A percentile compares a stretch with the other conserved stretches of the same genome.
Conservation (phyloP, 2,797 vertebrate species). For the Acanthopagrus latus region DNA sequence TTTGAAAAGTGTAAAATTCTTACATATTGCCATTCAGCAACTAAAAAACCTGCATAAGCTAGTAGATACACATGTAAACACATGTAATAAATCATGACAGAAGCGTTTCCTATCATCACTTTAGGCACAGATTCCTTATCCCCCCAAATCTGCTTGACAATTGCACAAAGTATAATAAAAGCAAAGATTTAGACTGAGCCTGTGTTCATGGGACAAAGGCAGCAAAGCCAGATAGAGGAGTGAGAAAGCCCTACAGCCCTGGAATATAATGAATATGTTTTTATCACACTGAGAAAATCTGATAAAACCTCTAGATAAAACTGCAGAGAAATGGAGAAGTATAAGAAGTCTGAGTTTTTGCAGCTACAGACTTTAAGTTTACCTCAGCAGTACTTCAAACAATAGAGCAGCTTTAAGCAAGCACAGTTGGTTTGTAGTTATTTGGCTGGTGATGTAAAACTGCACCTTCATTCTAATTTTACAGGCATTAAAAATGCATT, state of each 20-base stretch:
- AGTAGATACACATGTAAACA: neutral
- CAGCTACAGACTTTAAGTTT: conserved; percentile 44
- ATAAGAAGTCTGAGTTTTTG: conserved; percentile 28
- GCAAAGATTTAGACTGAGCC: conserved; percentile 29
- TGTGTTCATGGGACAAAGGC: conserved; percentile 38
- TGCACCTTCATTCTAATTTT: conserved; percentile 30
- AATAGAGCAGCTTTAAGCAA: conserved; percentile 29
- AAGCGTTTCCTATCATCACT: conserved; percentile 24
- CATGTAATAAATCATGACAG: neutral
- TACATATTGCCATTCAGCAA: neutral
- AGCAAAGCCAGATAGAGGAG: conserved; percentile 41
- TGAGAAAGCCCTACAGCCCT: conserved; percentile 36
- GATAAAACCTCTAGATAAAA: conserved; percentile 50
- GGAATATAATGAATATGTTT: conserved; percentile 60
- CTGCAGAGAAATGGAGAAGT: conserved; percentile 22
- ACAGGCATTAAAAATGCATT: conserved; percentile 45
- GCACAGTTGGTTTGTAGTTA: neutral
- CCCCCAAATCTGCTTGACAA: conserved; percentile 40
- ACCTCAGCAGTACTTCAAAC: conserved; percentile 59
- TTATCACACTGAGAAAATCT: conserved; percentile 51
- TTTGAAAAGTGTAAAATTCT: too few relatives aligned
- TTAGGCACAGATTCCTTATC: conserved; percentile 35
- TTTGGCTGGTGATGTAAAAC: conserved; percentile 18
- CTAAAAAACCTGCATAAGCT: neutral
- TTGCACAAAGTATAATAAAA: conserved; percentile 19